Evolutionary conservation across 2,797 vertebrate genomes (phyloP).

Genomic region (Hephaestus fuliginosus): DNA sequence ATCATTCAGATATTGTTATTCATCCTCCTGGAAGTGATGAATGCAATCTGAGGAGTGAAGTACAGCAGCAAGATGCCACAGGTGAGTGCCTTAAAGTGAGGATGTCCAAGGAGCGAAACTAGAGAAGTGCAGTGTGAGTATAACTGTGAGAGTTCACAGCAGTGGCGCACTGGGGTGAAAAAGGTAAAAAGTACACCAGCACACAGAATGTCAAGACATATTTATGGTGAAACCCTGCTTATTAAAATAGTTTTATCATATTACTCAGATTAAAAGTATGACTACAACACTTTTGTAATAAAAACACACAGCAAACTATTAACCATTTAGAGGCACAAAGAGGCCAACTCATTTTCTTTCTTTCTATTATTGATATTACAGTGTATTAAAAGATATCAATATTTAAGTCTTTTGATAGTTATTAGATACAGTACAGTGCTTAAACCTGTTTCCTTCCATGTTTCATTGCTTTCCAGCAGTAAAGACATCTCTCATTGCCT

Average conservation of each 20-base stretch:
- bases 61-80: neutral
- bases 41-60: neutral
- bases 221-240: no score
- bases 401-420: neutral
- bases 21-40: neutral
- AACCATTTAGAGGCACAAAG: no score
- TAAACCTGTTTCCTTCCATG: neutral
- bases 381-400: neutral
- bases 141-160: neutral
- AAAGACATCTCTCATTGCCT: neutral
- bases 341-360: no score
- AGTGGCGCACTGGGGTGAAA: no score
- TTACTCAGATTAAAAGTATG: no score
- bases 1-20: constrained; percentile 13
- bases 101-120: neutral
- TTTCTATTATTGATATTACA: neutral
- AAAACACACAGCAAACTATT: no score
- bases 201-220: no score
- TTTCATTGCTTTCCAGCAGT: neutral
- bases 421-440: neutral
- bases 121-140: neutral
- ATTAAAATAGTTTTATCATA: no score
- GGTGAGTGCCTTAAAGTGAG: neutral
- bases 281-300: no score
- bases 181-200: no score